A percentile compares a stretch with the other conserved stretches of the same genome.
These are phyloP conservation scores for Erythrolamprus reginae DNA, from an alignment of 2,113 vertebrate genomes.

Conservation along the genomic window DNA sequence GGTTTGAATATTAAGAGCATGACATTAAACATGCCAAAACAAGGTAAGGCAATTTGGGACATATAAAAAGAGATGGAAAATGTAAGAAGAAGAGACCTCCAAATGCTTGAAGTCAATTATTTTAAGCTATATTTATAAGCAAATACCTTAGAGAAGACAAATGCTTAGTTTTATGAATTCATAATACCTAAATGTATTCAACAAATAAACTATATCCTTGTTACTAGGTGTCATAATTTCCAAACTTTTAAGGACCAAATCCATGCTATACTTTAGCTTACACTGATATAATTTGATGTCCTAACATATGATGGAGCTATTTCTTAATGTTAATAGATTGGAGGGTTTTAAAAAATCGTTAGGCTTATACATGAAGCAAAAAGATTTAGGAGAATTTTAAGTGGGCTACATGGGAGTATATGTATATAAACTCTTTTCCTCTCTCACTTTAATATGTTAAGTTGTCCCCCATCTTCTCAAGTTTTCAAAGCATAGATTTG, in stretches of 20 bases:
- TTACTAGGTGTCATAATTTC: background rate
- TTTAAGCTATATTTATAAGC: background rate
- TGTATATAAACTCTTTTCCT: background rate
- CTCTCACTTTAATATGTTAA: background rate
- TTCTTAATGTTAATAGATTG: background rate
- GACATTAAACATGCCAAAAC: background rate
- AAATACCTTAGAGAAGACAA: background rate
- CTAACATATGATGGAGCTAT: background rate
- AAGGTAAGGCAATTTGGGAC: background rate
- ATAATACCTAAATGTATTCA: background rate
- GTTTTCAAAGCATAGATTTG: background rate
- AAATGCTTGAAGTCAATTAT: background rate
- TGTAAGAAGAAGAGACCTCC: constrained; percentile 28
- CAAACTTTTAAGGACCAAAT: background rate
- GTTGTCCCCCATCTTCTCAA: background rate
- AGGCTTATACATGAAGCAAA: background rate
- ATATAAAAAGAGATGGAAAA: constrained; percentile 1
- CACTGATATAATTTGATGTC: background rate
- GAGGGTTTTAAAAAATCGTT: background rate
- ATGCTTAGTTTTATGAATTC: background rate
- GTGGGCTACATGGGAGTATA: background rate
- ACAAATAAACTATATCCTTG: background rate
- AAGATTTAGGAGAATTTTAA: background rate
- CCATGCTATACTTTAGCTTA: background rate
- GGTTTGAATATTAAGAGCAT: constrained; percentile 48